Conservation (phyloP, 2,888 invertebrate genomes). For the Trissolcus japonicus region DNA sequence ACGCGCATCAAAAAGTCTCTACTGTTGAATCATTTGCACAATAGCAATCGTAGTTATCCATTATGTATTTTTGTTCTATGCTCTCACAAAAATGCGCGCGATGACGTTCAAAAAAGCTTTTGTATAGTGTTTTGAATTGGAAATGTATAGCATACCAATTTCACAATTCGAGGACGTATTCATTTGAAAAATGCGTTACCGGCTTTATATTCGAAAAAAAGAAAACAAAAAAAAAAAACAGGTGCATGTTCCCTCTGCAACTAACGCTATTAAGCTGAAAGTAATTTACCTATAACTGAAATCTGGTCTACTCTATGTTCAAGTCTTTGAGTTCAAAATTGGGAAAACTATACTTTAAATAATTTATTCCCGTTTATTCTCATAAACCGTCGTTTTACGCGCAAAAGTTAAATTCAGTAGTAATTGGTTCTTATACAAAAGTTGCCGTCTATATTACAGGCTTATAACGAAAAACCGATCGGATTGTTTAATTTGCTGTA, state of each 20-base stretch:
- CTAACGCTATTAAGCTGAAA: background rate
- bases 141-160: constrained; percentile 26
- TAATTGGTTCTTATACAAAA: constrained; percentile 23
- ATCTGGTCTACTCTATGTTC: background rate
- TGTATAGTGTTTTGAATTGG: constrained; percentile 25
- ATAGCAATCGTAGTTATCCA: background rate
- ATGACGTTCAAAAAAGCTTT: constrained; percentile 38
- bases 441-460: constrained; percentile 16
- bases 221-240: too few relatives aligned
- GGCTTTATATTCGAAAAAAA: constrained; percentile 17
- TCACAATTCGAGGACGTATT: constrained; percentile 20
- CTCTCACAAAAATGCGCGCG: constrained; percentile 26
- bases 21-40: too few relatives aligned
- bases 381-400: constrained; percentile 22
- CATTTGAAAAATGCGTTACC: constrained; percentile 21
- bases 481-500: background rate
- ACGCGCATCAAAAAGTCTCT: too few relatives aligned
- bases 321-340: constrained; percentile 5
- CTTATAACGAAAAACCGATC: background rate
- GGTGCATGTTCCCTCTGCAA: background rate
- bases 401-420: constrained; percentile 30
- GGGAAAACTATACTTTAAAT: constrained; percentile 25
- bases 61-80: constrained; percentile 4
- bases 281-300: constrained; percentile 10
- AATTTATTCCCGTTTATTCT: constrained; percentile 19